Evolutionary conservation across 1,140 invertebrate genomes (phyloP).

Genomic region (Lithobius niger): DNA sequence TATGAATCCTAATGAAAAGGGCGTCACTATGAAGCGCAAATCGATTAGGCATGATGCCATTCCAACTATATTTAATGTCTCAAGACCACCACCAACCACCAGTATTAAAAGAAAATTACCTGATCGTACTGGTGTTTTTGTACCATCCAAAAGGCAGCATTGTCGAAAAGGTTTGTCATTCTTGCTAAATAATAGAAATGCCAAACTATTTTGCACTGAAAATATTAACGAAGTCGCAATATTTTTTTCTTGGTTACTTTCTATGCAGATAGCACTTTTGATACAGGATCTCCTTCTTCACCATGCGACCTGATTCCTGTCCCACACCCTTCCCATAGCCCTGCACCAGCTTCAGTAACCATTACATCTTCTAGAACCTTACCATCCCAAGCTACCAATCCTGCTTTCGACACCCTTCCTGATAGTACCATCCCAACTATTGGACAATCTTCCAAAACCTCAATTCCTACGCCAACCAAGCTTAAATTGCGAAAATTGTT

Average conservation of each 20-base stretch:
- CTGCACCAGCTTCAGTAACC: background rate
- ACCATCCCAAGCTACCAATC: background rate
- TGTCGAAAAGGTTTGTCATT: no score
- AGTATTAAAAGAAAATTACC: background rate
- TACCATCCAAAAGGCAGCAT: background rate
- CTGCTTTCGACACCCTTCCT: no score
- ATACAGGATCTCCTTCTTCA: background rate
- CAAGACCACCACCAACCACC: background rate
- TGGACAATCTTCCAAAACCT: no score
- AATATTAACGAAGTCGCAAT: no score
- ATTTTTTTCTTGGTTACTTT: no score
- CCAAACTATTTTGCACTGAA: no score
- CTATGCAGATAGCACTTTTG: no score
- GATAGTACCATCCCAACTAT: background rate
- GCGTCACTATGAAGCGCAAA: background rate
- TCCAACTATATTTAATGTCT: background rate
- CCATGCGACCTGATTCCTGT: background rate
- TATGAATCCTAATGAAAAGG: background rate
- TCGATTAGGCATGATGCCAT: background rate
- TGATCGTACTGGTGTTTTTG: background rate
- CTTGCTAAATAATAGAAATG: no score
- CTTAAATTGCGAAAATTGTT: background rate
- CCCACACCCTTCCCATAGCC: background rate
- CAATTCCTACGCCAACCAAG: no score
- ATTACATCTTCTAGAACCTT: background rate